These are phyloP conservation scores for Eptesicus fuscus DNA, from an alignment of 2,113 vertebrate genomes.

Conservation along the genomic window DNA sequence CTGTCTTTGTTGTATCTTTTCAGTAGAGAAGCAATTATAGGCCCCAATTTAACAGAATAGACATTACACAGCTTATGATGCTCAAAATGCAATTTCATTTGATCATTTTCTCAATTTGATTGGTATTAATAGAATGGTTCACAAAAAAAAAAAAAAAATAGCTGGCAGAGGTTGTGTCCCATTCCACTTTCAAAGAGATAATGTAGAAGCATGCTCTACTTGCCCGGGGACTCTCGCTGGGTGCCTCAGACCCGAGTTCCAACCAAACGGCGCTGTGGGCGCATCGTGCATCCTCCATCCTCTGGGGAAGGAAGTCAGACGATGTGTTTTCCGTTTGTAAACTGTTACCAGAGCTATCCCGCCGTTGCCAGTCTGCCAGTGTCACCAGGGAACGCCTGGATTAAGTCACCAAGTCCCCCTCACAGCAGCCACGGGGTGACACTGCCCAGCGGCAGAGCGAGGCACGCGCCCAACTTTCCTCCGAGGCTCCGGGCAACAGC, in stretches of 20 bases:
- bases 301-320: neutral
- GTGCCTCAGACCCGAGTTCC: slow-evolving; percentile 55
- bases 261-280: slow-evolving; percentile 64
- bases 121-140: slow-evolving; percentile 97
- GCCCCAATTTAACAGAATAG: slow-evolving; percentile 98
- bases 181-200: slow-evolving; percentile 88
- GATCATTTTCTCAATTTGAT: slow-evolving; percentile 99
- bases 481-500: neutral
- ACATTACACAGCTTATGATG: slow-evolving; percentile 99
- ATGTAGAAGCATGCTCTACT: slow-evolving; percentile 87
- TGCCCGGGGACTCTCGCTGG: slow-evolving; percentile 68
- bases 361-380: neutral
- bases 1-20: slow-evolving; percentile 99
- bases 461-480: neutral
- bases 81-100: slow-evolving; percentile 97
- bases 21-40: slow-evolving; percentile 96
- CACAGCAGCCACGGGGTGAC: neutral
- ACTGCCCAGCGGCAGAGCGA: neutral
- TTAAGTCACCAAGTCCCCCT: neutral
- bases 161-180: slow-evolving; percentile 91
- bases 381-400: neutral
- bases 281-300: neutral
- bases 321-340: slow-evolving; percentile 17
- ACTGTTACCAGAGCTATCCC: neutral
- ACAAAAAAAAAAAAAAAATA: slow-evolving; percentile 87